A percentile compares a stretch with the other conserved stretches of the same genome.
Conservation (phyloP, 2,113 vertebrate genomes). For the Bubalus kerabau region DNA sequence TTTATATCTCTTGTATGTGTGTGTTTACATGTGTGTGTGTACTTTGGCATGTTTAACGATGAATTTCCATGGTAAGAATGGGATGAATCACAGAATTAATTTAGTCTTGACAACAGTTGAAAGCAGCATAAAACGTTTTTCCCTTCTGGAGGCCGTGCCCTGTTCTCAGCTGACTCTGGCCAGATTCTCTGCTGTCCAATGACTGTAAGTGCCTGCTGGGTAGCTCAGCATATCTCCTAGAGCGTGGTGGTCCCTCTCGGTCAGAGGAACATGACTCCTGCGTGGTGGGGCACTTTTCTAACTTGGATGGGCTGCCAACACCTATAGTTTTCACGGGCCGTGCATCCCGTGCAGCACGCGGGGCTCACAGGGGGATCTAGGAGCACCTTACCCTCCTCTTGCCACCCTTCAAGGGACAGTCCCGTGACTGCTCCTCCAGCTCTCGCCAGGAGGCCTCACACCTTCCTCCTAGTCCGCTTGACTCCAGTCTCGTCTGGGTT, state of each 20-base stretch:
- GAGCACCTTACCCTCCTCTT: neutral
- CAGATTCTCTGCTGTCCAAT: neutral
- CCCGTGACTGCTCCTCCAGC: neutral
- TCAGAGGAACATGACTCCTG: neutral
- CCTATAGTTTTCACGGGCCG: neutral
- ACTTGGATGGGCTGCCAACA: rapidly evolving
- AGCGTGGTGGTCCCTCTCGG: rapidly evolving
- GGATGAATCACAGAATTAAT: neutral
- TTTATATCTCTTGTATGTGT: neutral
- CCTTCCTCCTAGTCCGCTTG: neutral
- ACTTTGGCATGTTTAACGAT: neutral
- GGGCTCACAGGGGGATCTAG: neutral
- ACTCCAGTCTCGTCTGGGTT: neutral
- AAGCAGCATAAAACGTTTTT: neutral
- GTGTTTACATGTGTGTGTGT: neutral
- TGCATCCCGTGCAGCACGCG: rapidly evolving
- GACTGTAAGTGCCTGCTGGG: neutral
- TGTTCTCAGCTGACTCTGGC: neutral
- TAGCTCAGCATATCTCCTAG: neutral
- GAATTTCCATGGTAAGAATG: neutral
- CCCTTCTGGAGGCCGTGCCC: neutral
- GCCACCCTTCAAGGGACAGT: neutral
- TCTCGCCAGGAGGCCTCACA: too few species aligned
- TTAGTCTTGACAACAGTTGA: neutral
- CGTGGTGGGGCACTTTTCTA: neutral